A percentile compares a stretch with the other conserved stretches of the same genome.
phyloP scores from a whole-genome alignment of 2,113 vertebrate genomes.

The Burhinus oedicnemus region DNA sequence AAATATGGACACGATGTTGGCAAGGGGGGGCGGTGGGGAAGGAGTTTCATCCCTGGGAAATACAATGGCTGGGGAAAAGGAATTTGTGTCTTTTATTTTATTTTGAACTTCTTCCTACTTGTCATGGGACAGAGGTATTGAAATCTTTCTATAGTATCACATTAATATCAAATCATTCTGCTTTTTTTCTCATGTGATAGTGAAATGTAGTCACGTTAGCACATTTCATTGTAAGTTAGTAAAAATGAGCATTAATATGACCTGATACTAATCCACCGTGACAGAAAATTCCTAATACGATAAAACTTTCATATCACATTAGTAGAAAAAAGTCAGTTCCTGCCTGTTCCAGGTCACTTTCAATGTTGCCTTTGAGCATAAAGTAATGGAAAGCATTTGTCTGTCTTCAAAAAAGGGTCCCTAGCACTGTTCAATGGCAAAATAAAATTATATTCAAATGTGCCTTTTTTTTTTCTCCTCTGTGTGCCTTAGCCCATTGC shows the following conservation, averaged over 20 bases:
- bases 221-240: conserved; percentile 76
- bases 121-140: conserved; percentile 5
- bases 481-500: background rate
- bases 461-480: background rate
- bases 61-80: no score
- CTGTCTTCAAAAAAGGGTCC: conserved; percentile 43
- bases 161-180: conserved; percentile 45
- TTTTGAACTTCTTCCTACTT: conserved; percentile 9
- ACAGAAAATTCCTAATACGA: conserved; percentile 78
- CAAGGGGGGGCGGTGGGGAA: background rate
- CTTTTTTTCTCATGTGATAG: conserved; percentile 20
- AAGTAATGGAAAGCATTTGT: conserved; percentile 57
- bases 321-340: conserved; percentile 68
- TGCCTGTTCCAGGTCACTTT: conserved; percentile 71
- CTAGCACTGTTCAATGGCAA: conserved; percentile 14
- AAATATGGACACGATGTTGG: background rate
- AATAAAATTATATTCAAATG: background rate
- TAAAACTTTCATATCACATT: conserved; percentile 78
- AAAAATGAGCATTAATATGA: conserved; percentile 68
- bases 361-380: conserved; percentile 59
- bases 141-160: conserved; percentile 45
- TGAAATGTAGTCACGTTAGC: conserved; percentile 63
- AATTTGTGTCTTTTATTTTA: no score
- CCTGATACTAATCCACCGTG: conserved; percentile 72
- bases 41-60: background rate